Conservation (phyloP, 2,888 invertebrate genomes). For the Meliscaeva auricollis region DNA sequence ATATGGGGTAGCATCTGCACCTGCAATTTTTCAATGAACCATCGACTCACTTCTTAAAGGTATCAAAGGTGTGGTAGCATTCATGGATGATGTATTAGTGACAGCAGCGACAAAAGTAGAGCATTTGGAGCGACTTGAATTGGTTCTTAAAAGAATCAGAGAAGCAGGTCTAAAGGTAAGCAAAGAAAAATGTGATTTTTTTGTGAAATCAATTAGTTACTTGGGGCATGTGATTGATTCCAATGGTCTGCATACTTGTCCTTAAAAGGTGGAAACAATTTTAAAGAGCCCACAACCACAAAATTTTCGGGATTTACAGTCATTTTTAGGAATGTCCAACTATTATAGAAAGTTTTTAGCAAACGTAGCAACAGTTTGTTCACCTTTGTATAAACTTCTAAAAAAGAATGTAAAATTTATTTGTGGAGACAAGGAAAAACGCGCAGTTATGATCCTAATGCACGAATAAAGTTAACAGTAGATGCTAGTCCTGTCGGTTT, state of each 20-base stretch:
- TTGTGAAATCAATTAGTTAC: slow-evolving; percentile 70
- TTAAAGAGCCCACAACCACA: slow-evolving; percentile 42
- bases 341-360: slow-evolving; percentile 81
- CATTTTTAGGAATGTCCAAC: slow-evolving; percentile 80
- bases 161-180: slow-evolving; percentile 77
- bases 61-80: slow-evolving; percentile 30
- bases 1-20: slow-evolving; percentile 80
- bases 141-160: slow-evolving; percentile 73
- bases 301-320: slow-evolving; percentile 47
- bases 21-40: slow-evolving; percentile 80
- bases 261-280: slow-evolving; percentile 62
- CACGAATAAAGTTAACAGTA: not conserved
- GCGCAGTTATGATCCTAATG: not conserved
- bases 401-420: slow-evolving; percentile 52
- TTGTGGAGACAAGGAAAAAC: slow-evolving; percentile 75
- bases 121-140: slow-evolving; percentile 76
- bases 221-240: slow-evolving; percentile 78
- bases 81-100: slow-evolving; percentile 78
- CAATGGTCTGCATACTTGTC: slow-evolving; percentile 77
- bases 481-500: slow-evolving; percentile 5
- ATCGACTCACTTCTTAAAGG: slow-evolving; percentile 53
- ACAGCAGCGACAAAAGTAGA: slow-evolving; percentile 75
- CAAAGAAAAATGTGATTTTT: slow-evolving; percentile 28
- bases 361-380: slow-evolving; percentile 77
- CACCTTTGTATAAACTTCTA: slow-evolving; percentile 78